Conservation (phyloP, 2,888 invertebrate genomes). For the Oscheius sp. region DNA sequence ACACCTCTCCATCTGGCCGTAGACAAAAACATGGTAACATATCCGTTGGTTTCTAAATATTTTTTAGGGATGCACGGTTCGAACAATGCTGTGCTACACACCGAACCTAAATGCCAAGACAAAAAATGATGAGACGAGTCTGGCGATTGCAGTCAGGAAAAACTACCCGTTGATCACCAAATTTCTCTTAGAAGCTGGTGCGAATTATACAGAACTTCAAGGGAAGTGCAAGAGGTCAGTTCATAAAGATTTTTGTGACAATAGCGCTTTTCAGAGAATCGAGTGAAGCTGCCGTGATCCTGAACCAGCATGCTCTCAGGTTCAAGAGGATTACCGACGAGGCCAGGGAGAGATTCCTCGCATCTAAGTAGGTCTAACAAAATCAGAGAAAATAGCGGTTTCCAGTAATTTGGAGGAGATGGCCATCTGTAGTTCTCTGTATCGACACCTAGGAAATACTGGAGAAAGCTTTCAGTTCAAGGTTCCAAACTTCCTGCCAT, state of each 20-base stretch:
- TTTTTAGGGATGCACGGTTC: not conserved
- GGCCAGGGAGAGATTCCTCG: too few species aligned
- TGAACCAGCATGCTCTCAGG: too few species aligned
- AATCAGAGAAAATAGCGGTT: too few species aligned
- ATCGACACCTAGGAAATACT: not conserved
- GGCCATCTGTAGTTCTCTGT: not conserved
- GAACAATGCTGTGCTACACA: not conserved
- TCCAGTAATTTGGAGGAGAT: too few species aligned
- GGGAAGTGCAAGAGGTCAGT: not conserved
- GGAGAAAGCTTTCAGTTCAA: not conserved
- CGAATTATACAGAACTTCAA: not conserved
- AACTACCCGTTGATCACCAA: conserved; percentile 15
- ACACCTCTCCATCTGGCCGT: conserved; percentile 16
- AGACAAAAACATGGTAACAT: not conserved
- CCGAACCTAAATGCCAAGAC: not conserved
- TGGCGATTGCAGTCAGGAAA: conserved; percentile 3
- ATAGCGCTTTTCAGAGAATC: too few species aligned
- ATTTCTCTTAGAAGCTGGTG: conserved; percentile 22
- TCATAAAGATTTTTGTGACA: too few species aligned
- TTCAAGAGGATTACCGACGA: too few species aligned
- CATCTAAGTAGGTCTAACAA: too few species aligned
- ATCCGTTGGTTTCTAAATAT: too few species aligned
- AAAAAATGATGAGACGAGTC: conserved; percentile 1
- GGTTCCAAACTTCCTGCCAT: not conserved
- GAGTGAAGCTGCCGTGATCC: too few species aligned